A percentile compares a stretch with the other conserved stretches of the same genome.
These are phyloP conservation scores for Neolamprologus toae DNA, from an alignment of 2,113 vertebrate species.

Conservation along the genomic window DNA sequence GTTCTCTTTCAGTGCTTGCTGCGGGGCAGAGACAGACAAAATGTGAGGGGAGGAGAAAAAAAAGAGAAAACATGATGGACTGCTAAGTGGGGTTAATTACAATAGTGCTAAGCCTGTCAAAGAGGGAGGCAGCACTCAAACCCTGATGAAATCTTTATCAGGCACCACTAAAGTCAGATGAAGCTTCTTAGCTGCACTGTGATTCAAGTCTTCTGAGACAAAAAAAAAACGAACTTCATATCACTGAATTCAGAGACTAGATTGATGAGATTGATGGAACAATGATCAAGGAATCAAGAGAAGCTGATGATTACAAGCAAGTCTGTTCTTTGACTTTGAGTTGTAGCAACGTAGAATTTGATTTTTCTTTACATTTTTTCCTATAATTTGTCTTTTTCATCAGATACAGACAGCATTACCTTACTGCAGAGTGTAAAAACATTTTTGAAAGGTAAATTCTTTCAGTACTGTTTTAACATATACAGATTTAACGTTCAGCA, in stretches of 20 bases:
- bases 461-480: neutral
- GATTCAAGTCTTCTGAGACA: neutral
- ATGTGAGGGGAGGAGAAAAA: neutral
- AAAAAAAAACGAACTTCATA: neutral
- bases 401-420: neutral
- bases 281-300: neutral
- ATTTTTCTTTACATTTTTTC: neutral
- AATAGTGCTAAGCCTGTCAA: slow-evolving; percentile 19
- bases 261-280: neutral
- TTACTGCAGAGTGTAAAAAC: neutral
- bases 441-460: neutral
- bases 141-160: slow-evolving; percentile 21
- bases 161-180: slow-evolving; percentile 16
- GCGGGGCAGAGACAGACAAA: neutral
- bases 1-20: slow-evolving; percentile 95
- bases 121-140: slow-evolving; percentile 30
- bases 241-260: neutral
- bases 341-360: neutral
- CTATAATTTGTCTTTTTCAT: neutral
- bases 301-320: neutral
- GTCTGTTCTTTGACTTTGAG: neutral
- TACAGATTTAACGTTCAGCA: neutral
- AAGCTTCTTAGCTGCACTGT: neutral
- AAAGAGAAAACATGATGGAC: neutral
- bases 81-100: slow-evolving; percentile 56